phyloP scores from a whole-genome alignment of 2,797 vertebrate species.

The Cirrhinus molitorella region DNA sequence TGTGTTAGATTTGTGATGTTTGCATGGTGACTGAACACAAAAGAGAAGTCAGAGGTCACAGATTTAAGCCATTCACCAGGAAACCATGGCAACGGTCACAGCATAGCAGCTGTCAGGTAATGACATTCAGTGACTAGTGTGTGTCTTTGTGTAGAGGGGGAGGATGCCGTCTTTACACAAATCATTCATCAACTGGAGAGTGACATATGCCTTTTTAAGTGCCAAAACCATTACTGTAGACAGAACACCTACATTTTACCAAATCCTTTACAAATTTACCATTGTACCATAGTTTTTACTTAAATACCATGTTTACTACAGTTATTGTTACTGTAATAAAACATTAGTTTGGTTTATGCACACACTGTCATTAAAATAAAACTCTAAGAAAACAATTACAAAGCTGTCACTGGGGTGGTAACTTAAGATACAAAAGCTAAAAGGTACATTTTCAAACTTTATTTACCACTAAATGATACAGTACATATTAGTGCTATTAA shows the following conservation, averaged over 20 bases:
- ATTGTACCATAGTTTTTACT: background rate
- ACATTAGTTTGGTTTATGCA: background rate
- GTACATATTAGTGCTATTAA: background rate
- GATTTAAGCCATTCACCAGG: constrained; percentile 56
- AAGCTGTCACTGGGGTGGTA: background rate
- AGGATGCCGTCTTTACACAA: constrained; percentile 52
- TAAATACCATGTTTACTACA: background rate
- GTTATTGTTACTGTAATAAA: background rate
- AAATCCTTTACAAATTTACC: background rate
- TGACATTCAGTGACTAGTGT: constrained; percentile 61
- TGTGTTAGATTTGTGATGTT: constrained; percentile 20
- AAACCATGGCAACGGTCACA: constrained; percentile 70
- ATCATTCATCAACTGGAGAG: constrained; percentile 57
- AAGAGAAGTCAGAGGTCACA: constrained; percentile 62
- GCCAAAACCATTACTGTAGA: constrained; percentile 18
- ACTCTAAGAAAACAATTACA: no score
- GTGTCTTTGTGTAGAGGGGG: constrained; percentile 34
- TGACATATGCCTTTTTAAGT: constrained; percentile 31
- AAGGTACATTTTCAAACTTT: background rate
- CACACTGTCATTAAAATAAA: background rate
- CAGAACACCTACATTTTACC: constrained; percentile 9
- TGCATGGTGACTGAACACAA: constrained; percentile 62
- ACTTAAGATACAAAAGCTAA: background rate
- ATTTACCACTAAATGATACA: background rate
- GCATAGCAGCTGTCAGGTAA: constrained; percentile 67